phyloP scores from a whole-genome alignment of 2,113 vertebrate species.

The Tragelaphus strepsiceros region DNA sequence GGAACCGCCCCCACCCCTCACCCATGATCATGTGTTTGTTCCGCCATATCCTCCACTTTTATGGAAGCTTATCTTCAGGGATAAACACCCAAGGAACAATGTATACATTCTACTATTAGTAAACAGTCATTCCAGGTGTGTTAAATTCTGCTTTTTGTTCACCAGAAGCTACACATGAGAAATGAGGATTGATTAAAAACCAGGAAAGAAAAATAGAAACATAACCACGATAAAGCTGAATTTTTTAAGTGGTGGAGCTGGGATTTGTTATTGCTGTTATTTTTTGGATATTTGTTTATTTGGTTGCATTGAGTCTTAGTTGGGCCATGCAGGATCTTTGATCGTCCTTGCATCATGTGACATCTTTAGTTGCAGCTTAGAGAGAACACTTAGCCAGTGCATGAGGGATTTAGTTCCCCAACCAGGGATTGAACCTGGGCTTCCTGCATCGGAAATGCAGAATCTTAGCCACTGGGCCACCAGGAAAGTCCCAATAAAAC shows the following conservation, averaged over 20 bases:
- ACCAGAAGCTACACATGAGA: background rate
- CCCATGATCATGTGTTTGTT: background rate
- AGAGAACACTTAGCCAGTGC: background rate
- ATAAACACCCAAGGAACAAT: background rate
- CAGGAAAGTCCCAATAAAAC: background rate
- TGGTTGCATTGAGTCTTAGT: background rate
- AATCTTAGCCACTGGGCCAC: background rate
- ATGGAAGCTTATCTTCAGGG: background rate
- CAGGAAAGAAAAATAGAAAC: background rate
- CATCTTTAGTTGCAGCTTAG: background rate
- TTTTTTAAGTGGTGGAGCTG: background rate
- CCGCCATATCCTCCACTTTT: background rate
- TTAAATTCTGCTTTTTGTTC: background rate
- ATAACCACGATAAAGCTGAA: background rate
- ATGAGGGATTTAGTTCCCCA: background rate
- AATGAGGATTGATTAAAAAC: background rate
- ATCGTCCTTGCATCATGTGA: background rate
- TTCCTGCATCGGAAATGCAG: background rate
- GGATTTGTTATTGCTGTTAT: background rate
- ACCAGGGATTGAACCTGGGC: background rate
- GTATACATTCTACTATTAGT: background rate
- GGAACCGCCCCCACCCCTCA: accelerated
- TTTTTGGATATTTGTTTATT: background rate
- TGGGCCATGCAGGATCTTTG: background rate
- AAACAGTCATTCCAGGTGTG: background rate